These are phyloP conservation scores for Rhinolophus ferrumequinum DNA, from an alignment of 2,113 vertebrate species.

Conservation along the genomic window DNA sequence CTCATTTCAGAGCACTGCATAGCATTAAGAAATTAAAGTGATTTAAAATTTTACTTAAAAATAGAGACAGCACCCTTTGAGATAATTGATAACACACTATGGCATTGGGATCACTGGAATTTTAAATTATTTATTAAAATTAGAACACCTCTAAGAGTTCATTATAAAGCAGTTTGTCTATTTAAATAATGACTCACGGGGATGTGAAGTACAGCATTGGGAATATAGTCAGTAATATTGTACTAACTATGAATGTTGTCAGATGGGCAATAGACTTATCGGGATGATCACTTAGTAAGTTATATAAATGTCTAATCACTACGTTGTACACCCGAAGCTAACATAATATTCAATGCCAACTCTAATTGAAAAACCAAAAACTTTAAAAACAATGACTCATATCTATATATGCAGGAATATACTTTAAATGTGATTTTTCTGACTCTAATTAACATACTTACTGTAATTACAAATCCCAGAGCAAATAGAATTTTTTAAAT, in stretches of 20 bases:
- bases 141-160: not conserved
- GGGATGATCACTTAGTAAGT: no score
- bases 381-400: not conserved
- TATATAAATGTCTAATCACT: no score
- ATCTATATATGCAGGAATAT: not conserved
- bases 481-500: constrained; percentile 12
- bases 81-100: not conserved
- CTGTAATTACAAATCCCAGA: not conserved
- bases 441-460: not conserved
- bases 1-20: not conserved
- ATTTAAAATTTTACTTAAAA: constrained; percentile 26
- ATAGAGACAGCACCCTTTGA: not conserved
- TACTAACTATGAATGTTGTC: no score
- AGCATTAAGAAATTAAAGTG: constrained; percentile 22
- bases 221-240: no score
- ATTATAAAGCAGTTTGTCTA: not conserved
- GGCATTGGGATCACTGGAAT: not conserved
- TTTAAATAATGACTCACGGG: not conserved
- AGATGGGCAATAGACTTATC: no score
- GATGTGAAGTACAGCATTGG: no score
- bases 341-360: no score
- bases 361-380: no score
- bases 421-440: constrained; percentile 7
- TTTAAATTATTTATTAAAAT: constrained; percentile 51
- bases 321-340: no score